phyloP scores from a whole-genome alignment of 2,797 vertebrate species.

The Sebastes ruberrimus region DNA sequence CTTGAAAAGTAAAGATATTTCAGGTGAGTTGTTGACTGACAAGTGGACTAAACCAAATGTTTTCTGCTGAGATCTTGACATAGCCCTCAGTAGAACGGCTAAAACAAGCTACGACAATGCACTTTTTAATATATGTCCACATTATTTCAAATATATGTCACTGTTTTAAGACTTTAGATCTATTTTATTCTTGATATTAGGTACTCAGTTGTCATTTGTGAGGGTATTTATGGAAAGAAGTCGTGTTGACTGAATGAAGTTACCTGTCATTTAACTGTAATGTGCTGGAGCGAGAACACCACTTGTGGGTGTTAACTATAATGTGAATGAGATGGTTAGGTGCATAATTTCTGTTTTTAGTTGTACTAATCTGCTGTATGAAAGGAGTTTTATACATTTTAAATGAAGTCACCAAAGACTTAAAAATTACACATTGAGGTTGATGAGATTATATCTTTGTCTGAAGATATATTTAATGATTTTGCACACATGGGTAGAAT shows the following conservation, averaged over 20 bases:
- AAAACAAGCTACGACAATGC: constrained; percentile 37
- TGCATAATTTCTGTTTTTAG: constrained; percentile 23
- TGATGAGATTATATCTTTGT: constrained; percentile 9
- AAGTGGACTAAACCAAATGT: constrained; percentile 18
- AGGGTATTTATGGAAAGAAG: constrained; percentile 53
- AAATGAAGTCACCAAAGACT: constrained; percentile 44
- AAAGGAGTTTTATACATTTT: constrained; percentile 39
- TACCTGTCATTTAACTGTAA: constrained; percentile 21
- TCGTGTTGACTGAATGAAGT: constrained; percentile 7
- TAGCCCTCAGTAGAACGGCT: constrained; percentile 1
- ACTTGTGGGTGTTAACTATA: constrained; percentile 13
- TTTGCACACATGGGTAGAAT: constrained; percentile 14
- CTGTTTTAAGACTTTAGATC: constrained; percentile 20
- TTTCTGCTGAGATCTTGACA: constrained; percentile 4
- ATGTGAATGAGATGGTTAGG: constrained; percentile 38
- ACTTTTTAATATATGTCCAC: constrained; percentile 60
- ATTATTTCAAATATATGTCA: constrained; percentile 46
- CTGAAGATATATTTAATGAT: constrained; percentile 17
- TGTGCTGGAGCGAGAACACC: constrained; percentile 20
- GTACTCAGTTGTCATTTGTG: constrained; percentile 50
- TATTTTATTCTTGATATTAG: constrained; percentile 30
- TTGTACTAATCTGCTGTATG: constrained; percentile 30
- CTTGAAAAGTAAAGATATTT: constrained; percentile 45
- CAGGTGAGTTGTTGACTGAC: constrained; percentile 9
- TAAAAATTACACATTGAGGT: background rate